A percentile compares a stretch with the other conserved stretches of the same genome.
Conservation (phyloP, 2,113 vertebrate species). For the Seriola rivoliana region DNA sequence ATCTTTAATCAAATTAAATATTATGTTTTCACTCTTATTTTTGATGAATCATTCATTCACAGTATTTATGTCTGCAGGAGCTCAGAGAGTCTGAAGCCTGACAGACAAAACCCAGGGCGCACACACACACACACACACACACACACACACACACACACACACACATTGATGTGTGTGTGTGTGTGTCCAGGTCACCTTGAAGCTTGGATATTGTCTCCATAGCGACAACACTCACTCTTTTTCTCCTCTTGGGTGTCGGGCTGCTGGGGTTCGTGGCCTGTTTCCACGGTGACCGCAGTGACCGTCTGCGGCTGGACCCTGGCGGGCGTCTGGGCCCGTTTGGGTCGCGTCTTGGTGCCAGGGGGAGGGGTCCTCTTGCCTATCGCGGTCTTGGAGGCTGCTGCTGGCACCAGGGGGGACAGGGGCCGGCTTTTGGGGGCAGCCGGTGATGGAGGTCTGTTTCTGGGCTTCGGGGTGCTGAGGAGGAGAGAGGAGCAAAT, state of each 20-base stretch:
- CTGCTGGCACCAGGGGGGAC: conserved; percentile 84
- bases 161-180: neutral
- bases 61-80: neutral
- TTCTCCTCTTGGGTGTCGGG: conserved; percentile 68
- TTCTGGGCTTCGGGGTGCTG: conserved; percentile 85
- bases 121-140: neutral
- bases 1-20: too few relatives aligned
- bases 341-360: conserved; percentile 86
- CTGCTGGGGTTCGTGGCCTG: conserved; percentile 63
- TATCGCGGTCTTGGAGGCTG: conserved; percentile 82
- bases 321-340: conserved; percentile 82
- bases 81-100: neutral
- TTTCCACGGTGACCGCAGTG: conserved; percentile 79
- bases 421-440: conserved; percentile 86
- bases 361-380: conserved; percentile 83
- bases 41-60: neutral
- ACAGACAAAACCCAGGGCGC: neutral
- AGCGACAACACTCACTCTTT: conserved; percentile 74
- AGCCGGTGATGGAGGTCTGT: conserved; percentile 88
- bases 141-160: neutral
- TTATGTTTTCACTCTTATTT: too few relatives aligned
- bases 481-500: neutral
- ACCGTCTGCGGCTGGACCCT: conserved; percentile 78
- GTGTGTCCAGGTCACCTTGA: conserved; percentile 42
- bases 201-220: conserved; percentile 19